Conservation (phyloP, 2,797 vertebrate genomes). For the Pseudochaenichthys georgianus region DNA sequence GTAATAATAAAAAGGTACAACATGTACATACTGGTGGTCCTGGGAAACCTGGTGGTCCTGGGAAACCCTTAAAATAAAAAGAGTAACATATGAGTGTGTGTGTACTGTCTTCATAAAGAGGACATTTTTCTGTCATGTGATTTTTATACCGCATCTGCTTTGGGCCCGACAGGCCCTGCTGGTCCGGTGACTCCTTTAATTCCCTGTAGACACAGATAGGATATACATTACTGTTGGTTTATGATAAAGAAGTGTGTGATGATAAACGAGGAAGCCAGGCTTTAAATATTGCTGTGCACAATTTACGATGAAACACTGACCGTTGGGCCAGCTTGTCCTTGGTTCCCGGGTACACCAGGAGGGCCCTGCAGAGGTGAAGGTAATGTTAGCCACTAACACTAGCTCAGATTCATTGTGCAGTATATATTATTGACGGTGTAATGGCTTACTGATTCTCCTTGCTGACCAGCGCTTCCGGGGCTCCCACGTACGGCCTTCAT, state of each 20-base stretch:
- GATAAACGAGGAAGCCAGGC: slow-evolving; percentile 19
- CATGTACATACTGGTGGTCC: slow-evolving; percentile 89
- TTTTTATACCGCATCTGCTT: slow-evolving; percentile 90
- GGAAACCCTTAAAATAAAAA: slow-evolving; percentile 88
- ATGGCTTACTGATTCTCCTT: slow-evolving; percentile 93
- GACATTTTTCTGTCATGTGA: neutral
- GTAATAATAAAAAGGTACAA: neutral
- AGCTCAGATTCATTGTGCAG: slow-evolving; percentile 1
- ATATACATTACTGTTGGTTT: slow-evolving; percentile 17
- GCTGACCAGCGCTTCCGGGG: slow-evolving; percentile 86
- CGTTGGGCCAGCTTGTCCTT: slow-evolving; percentile 86
- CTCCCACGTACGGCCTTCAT: slow-evolving; percentile 93
- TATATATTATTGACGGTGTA: neutral
- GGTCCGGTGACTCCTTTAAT: slow-evolving; percentile 91
- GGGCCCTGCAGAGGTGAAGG: slow-evolving; percentile 86
- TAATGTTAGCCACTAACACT: slow-evolving; percentile 17
- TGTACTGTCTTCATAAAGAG: neutral
- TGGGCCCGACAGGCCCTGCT: slow-evolving; percentile 86
- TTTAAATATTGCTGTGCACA: slow-evolving; percentile 19
- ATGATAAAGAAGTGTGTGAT: slow-evolving; percentile 3
- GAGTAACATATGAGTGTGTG: neutral
- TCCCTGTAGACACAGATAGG: slow-evolving; percentile 82
- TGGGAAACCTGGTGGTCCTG: slow-evolving; percentile 94
- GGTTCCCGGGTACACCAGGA: slow-evolving; percentile 89
- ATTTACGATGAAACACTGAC: slow-evolving; percentile 82